These are phyloP conservation scores for Dendrolimus kikuchii DNA, from an alignment of 1,140 invertebrate species.

Conservation along the genomic window DNA sequence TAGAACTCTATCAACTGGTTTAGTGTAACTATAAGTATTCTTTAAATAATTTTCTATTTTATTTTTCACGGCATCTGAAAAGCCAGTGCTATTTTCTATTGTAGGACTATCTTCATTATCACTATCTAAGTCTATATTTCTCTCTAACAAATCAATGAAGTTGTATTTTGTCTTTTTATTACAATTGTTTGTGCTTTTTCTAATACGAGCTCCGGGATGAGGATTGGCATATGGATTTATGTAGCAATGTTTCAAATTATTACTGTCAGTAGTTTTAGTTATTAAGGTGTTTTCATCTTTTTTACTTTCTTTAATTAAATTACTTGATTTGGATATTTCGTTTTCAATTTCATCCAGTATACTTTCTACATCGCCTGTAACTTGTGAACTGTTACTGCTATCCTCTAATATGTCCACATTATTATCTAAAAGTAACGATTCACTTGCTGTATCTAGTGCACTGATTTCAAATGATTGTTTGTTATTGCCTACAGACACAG, in stretches of 20 bases:
- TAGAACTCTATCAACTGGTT: neutral
- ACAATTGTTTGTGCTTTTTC: constrained; percentile 7
- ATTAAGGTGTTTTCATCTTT: too few relatives aligned
- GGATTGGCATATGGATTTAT: too few relatives aligned
- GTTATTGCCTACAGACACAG: too few relatives aligned
- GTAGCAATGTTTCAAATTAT: too few relatives aligned
- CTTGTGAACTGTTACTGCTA: constrained; percentile 24
- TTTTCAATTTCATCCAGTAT: constrained; percentile 49
- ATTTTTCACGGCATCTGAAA: constrained; percentile 35
- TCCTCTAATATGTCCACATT: neutral
- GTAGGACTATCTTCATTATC: constrained; percentile 15
- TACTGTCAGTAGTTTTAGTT: too few relatives aligned
- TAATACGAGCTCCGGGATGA: neutral
- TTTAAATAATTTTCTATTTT: constrained; percentile 35
- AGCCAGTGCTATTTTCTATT: constrained; percentile 19
- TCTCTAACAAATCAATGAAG: constrained; percentile 39
- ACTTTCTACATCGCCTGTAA: constrained; percentile 30
- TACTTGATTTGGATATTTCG: constrained; percentile 28
- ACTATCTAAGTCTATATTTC: constrained; percentile 16
- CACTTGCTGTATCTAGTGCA: too few relatives aligned
- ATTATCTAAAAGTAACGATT: neutral
- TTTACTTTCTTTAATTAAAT: too few relatives aligned
- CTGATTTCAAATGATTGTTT: too few relatives aligned
- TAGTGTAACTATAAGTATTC: neutral
- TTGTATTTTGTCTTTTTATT: constrained; percentile 30